Conservation (phyloP, 2,797 vertebrate genomes). For the Miichthys miiuy region DNA sequence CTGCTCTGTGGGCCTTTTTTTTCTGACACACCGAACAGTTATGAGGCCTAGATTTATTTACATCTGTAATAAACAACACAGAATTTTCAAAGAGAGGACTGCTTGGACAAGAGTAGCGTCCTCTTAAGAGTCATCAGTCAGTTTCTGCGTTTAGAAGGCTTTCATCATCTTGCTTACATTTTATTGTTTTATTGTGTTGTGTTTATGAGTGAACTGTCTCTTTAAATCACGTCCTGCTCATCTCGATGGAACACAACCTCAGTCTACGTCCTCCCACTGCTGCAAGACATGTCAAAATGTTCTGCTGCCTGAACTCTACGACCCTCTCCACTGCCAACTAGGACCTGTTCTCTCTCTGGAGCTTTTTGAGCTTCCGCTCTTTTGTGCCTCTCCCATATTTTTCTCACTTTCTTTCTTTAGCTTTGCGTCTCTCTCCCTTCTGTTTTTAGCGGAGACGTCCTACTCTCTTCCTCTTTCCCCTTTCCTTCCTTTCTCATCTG, state of each 20-base stretch:
- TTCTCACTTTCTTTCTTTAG: slow-evolving; percentile 4
- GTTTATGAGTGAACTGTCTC: slow-evolving; percentile 50
- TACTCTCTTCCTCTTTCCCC: slow-evolving; percentile 2
- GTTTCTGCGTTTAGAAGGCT: slow-evolving; percentile 12
- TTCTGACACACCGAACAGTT: slow-evolving; percentile 33
- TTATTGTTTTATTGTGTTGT: slow-evolving; percentile 28
- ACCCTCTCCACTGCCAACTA: slow-evolving; percentile 44
- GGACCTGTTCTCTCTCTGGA: slow-evolving; percentile 15
- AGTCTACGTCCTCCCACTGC: slow-evolving; percentile 34
- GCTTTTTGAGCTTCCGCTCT: slow-evolving; percentile 4
- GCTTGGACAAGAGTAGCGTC: not conserved
- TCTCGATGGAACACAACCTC: slow-evolving; percentile 46
- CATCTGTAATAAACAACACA: slow-evolving; percentile 44
- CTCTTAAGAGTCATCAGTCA: not conserved
- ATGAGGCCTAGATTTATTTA: slow-evolving; percentile 56
- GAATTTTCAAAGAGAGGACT: slow-evolving; percentile 10
- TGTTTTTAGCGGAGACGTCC: slow-evolving; percentile 25
- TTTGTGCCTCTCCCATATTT: slow-evolving; percentile 5
- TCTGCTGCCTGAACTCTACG: slow-evolving; percentile 46
- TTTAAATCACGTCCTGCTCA: slow-evolving; percentile 60
- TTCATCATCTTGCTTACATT: slow-evolving; percentile 32
- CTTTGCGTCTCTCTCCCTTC: not conserved
- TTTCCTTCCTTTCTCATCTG: slow-evolving; percentile 36
- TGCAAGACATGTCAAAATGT: slow-evolving; percentile 65
- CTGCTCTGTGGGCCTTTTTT: slow-evolving; percentile 37